phyloP scores from a whole-genome alignment of 35 echinoderm and acorn worm species.

The Ophiothrix spiculata region DNA sequence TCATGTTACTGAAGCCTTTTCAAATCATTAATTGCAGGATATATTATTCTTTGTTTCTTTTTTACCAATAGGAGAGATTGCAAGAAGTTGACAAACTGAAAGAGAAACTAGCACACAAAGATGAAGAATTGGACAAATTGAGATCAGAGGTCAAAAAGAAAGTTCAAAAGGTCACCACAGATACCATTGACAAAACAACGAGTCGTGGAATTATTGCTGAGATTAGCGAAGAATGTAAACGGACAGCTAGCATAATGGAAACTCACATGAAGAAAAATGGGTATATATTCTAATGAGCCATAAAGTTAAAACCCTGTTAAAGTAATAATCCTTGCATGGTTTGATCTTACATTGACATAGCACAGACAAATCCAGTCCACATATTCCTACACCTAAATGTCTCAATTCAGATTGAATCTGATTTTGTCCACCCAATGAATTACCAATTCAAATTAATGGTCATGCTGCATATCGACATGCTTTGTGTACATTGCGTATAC shows the following conservation, averaged over 20 bases:
- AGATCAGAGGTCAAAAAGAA: constrained; percentile 73
- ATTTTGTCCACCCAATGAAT: too few species aligned
- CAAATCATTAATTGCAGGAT: neutral
- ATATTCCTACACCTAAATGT: too few species aligned
- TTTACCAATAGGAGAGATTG: constrained; percentile 66
- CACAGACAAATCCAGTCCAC: too few species aligned
- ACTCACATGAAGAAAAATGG: constrained; percentile 1
- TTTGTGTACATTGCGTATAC: too few species aligned
- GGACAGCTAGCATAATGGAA: constrained; percentile 51
- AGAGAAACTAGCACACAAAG: constrained; percentile 55
- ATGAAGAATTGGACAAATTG: constrained; percentile 77
- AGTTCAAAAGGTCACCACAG: constrained; percentile 38
- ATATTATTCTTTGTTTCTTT: neutral
- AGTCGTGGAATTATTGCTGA: constrained; percentile 58
- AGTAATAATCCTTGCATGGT: too few species aligned
- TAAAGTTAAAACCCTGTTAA: too few species aligned
- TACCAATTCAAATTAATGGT: too few species aligned
- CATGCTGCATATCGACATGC: too few species aligned
- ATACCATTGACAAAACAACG: constrained; percentile 31
- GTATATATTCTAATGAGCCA: too few species aligned
- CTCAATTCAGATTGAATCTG: too few species aligned
- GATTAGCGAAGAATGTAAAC: constrained; percentile 86
- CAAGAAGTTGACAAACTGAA: constrained; percentile 62
- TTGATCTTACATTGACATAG: too few species aligned
- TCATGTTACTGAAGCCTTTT: too few species aligned